Conservation (phyloP, 2,113 vertebrate species). For the Glaucomys volans region DNA sequence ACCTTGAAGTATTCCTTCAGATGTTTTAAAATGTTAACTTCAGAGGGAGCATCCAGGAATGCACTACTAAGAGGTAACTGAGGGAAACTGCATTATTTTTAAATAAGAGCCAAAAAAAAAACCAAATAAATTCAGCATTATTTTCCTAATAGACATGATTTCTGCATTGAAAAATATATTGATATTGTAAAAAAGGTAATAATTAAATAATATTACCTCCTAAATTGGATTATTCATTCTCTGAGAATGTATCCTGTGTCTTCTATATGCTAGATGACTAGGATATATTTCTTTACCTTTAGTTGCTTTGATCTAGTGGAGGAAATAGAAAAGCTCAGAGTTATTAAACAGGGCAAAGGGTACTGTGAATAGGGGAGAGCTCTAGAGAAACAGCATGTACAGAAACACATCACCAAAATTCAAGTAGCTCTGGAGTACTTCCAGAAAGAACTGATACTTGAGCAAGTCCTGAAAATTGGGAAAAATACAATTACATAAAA, state of each 20-base stretch:
- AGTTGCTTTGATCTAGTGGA: neutral
- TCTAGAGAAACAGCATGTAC: neutral
- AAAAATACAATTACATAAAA: neutral
- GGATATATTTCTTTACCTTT: neutral
- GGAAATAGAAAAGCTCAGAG: neutral
- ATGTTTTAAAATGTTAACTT: neutral
- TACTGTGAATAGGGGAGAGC: neutral
- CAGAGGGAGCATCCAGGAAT: too few relatives aligned
- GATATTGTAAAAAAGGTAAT: neutral
- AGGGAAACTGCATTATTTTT: neutral
- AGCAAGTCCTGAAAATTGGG: neutral
- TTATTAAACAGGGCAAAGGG: neutral
- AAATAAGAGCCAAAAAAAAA: neutral
- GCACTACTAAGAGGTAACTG: neutral
- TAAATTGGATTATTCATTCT: constrained; percentile 1
- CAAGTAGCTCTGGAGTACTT: neutral
- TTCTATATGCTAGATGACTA: neutral
- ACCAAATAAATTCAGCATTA: neutral
- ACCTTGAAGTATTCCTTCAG: neutral
- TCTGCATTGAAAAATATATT: neutral
- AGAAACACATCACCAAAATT: rapidly evolving
- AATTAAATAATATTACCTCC: neutral
- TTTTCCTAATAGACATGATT: neutral
- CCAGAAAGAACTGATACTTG: neutral
- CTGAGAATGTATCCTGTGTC: neutral